phyloP scores from a whole-genome alignment of 2,113 vertebrate genomes.

The Steatornis caripensis region DNA sequence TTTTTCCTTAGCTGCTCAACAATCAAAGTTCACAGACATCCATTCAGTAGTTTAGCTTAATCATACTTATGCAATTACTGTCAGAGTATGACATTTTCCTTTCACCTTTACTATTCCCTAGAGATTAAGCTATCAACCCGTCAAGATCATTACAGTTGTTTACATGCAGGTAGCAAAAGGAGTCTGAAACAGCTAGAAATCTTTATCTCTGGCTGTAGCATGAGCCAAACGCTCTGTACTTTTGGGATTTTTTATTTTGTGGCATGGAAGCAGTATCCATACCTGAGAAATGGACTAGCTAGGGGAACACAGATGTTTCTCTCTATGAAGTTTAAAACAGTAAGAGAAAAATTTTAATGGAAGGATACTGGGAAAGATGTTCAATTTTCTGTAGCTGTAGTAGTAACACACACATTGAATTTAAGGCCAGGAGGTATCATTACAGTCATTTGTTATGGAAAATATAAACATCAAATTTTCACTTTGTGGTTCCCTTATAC shows the following conservation, averaged over 20 bases:
- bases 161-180: constrained; percentile 47
- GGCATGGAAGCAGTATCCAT: neutral
- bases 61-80: constrained; percentile 66
- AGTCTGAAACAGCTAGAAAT: constrained; percentile 3
- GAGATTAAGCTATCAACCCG: constrained; percentile 57
- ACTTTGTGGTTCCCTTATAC: neutral
- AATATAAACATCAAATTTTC: neutral
- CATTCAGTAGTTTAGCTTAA: constrained; percentile 40
- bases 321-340: neutral
- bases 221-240: neutral
- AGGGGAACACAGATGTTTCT: neutral
- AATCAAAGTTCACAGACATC: constrained; percentile 21
- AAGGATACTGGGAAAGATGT: neutral
- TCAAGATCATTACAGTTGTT: constrained; percentile 55
- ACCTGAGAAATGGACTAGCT: rapidly evolving
- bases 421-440: neutral
- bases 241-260: neutral
- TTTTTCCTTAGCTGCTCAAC: constrained; percentile 9
- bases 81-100: constrained; percentile 64
- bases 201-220: neutral
- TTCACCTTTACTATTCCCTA: constrained; percentile 56
- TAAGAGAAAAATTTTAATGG: neutral
- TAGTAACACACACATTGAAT: neutral
- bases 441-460: neutral
- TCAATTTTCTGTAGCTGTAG: neutral